Conservation (phyloP, 2,797 vertebrate genomes). For the Coracias cyanogaster region DNA sequence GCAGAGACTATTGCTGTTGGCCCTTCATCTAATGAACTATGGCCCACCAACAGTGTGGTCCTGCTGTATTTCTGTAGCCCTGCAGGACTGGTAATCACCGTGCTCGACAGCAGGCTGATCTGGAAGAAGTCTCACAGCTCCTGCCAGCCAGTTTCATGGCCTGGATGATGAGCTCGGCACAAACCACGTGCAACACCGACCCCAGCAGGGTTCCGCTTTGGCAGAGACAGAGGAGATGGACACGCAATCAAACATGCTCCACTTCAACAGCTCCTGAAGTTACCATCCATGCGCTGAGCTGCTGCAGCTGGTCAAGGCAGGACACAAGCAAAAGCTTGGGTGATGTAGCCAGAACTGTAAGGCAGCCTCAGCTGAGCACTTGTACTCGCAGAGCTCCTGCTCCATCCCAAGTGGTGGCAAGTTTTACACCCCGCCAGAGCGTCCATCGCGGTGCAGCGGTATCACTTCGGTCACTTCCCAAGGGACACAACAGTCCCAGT, state of each 20-base stretch:
- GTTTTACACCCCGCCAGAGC: background rate
- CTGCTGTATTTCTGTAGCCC: background rate
- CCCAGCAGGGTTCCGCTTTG: background rate
- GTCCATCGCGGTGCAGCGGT: background rate
- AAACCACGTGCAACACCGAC: background rate
- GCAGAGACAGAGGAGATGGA: background rate
- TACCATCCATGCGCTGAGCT: background rate
- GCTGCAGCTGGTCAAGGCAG: background rate
- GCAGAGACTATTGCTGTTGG: background rate
- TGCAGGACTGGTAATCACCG: background rate
- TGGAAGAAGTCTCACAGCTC: background rate
- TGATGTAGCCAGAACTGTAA: background rate
- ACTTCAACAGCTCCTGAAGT: background rate
- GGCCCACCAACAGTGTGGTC: rapidly evolving
- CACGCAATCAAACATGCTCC: background rate
- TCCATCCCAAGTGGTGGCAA: background rate
- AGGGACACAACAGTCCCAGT: background rate
- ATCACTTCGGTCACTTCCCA: background rate
- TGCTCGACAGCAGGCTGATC: background rate
- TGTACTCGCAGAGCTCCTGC: background rate
- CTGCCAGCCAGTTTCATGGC: background rate
- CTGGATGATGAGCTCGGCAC: background rate
- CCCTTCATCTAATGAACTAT: background rate
- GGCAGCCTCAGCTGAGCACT: background rate
- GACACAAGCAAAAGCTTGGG: background rate